phyloP scores from a whole-genome alignment of 2,797 vertebrate genomes.

The Falco novaeseelandiae region DNA sequence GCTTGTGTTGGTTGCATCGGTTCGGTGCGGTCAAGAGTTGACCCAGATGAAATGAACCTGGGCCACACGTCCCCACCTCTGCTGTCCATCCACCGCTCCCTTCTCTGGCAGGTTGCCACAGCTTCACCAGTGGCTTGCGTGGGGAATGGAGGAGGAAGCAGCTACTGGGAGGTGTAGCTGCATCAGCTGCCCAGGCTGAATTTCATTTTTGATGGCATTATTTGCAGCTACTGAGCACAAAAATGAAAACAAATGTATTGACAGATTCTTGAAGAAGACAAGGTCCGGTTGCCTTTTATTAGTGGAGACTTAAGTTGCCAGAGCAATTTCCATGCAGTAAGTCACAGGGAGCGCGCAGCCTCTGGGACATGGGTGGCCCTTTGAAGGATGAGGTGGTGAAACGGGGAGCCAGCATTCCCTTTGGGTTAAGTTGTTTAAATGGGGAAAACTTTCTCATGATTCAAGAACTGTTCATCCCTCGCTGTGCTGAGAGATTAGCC shows the following conservation, averaged over 20 bases:
- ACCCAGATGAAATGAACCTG: not conserved
- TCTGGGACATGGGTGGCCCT: rapidly evolving
- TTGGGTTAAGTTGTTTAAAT: not conserved
- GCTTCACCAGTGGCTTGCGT: not conserved
- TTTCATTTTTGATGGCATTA: not conserved
- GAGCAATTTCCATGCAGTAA: not conserved
- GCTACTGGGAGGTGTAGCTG: not conserved
- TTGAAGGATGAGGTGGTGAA: not conserved
- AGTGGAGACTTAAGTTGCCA: not conserved
- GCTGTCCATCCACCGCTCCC: not conserved
- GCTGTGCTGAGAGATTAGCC: not conserved
- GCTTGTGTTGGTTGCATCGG: not conserved
- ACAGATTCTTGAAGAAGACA: not conserved
- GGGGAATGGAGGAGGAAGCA: not conserved
- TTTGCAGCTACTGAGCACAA: not conserved
- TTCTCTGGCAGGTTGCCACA: not conserved
- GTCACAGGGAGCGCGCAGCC: not conserved
- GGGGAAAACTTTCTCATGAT: not conserved
- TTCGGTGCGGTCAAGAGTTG: not conserved
- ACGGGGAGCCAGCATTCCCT: not conserved
- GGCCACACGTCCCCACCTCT: not conserved
- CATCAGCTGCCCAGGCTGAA: not conserved
- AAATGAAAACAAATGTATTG: rapidly evolving
- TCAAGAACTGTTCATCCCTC: not conserved
- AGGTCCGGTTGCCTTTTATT: not conserved